phyloP scores from a whole-genome alignment of 2,113 vertebrate species.

The Colaptes auratus region DNA sequence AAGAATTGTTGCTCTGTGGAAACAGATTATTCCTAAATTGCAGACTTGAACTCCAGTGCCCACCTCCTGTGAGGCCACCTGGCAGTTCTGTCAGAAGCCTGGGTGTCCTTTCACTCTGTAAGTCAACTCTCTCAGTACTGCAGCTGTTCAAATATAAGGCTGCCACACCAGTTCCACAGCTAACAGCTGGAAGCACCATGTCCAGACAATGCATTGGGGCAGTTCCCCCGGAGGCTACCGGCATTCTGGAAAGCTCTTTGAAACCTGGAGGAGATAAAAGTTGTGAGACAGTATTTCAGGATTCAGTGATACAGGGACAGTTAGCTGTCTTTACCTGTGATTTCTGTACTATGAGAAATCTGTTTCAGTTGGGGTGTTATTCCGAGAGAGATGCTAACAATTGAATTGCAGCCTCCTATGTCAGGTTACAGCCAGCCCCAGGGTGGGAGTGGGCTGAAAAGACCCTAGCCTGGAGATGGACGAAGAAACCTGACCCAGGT shows the following conservation, averaged over 20 bases:
- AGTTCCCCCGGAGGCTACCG: not conserved
- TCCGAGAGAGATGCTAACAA: not conserved
- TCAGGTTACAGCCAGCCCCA: too few species aligned
- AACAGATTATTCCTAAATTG: too few species aligned
- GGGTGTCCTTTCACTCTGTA: not conserved
- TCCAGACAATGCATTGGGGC: not conserved
- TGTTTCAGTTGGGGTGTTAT: not conserved
- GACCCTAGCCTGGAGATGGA: too few species aligned
- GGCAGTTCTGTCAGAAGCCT: not conserved
- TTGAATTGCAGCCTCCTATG: not conserved
- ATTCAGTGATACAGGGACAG: not conserved
- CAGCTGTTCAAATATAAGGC: not conserved
- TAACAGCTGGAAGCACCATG: not conserved
- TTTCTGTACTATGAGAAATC: not conserved
- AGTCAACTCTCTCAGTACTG: not conserved
- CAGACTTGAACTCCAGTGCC: too few species aligned
- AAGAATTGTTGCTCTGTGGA: too few species aligned
- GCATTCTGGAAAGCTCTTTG: not conserved
- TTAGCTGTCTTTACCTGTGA: not conserved
- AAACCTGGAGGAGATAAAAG: not conserved
- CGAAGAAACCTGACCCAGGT: too few species aligned
- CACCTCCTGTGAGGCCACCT: too few species aligned
- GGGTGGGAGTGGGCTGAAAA: too few species aligned
- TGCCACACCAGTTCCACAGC: not conserved
- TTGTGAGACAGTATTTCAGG: not conserved